A percentile compares a stretch with the other conserved stretches of the same genome.
These are phyloP conservation scores for Patiria miniata DNA, from an alignment of 35 echinoderm and acorn worm genomes.

Conservation along the genomic window DNA sequence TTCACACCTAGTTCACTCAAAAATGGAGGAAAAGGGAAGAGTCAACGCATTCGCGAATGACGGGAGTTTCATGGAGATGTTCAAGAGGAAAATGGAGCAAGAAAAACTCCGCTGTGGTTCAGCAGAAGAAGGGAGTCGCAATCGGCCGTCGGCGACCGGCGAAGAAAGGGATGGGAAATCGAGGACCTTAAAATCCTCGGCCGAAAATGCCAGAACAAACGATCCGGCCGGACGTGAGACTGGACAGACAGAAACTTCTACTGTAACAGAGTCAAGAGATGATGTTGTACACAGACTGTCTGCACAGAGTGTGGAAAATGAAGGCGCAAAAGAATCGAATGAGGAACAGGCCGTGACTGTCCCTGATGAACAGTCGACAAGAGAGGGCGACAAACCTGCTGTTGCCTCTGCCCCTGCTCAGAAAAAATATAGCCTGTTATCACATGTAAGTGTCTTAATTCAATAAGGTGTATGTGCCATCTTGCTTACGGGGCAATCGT, in stretches of 20 bases:
- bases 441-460: constrained; percentile 32
- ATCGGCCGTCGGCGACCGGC: background rate
- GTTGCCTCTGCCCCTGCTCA: constrained; percentile 2
- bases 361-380: background rate
- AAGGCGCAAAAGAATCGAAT: background rate
- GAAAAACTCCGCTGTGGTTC: constrained; percentile 24
- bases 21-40: constrained; percentile 7
- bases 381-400: background rate
- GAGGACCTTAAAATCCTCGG: background rate
- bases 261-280: too few species aligned
- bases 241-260: too few species aligned
- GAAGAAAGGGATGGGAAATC: background rate
- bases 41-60: constrained; percentile 55
- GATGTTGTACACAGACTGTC: too few species aligned
- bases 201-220: too few species aligned
- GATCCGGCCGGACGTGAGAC: too few species aligned
- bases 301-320: too few species aligned
- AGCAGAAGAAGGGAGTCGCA: background rate
- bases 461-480: too few species aligned
- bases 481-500: too few species aligned
- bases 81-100: constrained; percentile 50
- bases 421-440: constrained; percentile 54
- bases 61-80: constrained; percentile 65
- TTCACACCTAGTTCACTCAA: background rate
- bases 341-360: background rate